These are phyloP conservation scores for Pterocles orientalis DNA, from an alignment of 2,113 vertebrate genomes.

Conservation along the genomic window DNA sequence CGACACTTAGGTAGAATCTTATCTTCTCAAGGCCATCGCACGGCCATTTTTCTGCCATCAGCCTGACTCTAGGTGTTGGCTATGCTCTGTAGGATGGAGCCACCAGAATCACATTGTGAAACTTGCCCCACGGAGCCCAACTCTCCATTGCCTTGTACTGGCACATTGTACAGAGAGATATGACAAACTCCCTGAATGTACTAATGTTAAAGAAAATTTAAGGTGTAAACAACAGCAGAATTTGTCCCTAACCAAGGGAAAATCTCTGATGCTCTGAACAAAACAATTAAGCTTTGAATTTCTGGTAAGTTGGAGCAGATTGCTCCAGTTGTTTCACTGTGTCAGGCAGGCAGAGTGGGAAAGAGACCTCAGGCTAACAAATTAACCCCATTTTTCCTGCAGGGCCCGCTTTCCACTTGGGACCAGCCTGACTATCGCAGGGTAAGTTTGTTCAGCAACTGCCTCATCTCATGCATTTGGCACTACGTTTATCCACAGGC, in stretches of 20 bases:
- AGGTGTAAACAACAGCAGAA: neutral
- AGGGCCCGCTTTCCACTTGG: neutral
- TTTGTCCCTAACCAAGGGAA: neutral
- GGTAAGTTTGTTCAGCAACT: neutral
- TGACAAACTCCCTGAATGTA: rapidly evolving
- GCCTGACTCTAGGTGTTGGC: neutral
- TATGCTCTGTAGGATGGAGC: neutral
- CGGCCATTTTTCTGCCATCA: neutral
- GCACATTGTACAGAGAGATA: neutral
- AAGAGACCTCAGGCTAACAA: neutral
- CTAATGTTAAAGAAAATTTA: neutral
- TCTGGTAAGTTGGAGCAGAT: neutral
- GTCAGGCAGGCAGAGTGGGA: neutral
- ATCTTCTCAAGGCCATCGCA: neutral
- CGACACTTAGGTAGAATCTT: neutral
- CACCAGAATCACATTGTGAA: neutral
- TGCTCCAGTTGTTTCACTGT: neutral
- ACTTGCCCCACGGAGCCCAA: neutral
- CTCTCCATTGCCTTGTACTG: neutral
- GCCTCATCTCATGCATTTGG: rapidly evolving
- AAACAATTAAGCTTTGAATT: neutral
- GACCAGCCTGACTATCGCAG: neutral
- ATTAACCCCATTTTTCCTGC: neutral
- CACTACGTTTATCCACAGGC: neutral
- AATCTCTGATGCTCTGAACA: neutral